Conservation (phyloP, 2,113 vertebrate species). For the Nothobranchius kuhntae region DNA sequence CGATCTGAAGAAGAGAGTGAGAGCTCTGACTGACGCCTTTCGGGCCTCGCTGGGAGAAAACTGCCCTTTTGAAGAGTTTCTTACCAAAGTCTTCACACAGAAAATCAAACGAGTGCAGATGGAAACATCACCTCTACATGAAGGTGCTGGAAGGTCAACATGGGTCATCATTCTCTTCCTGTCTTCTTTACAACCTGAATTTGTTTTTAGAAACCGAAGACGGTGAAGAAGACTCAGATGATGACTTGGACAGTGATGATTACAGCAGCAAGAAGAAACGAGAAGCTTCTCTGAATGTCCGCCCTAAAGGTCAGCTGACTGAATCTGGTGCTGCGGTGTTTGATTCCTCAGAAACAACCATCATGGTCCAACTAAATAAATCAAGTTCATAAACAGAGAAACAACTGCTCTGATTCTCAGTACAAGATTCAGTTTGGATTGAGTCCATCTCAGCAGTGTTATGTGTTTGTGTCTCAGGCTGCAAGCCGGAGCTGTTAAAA, state of each 20-base stretch:
- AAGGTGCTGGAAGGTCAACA: conserved; percentile 48
- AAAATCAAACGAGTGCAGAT: conserved; percentile 79
- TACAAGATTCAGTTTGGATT: no score
- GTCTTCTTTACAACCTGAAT: not conserved
- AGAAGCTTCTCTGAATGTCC: conserved; percentile 76
- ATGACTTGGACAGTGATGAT: conserved; percentile 67
- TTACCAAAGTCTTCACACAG: conserved; percentile 87
- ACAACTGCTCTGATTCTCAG: no score
- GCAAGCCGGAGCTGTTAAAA: conserved; percentile 81
- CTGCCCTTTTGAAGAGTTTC: conserved; percentile 85
- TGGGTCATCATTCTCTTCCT: conserved; percentile 1
- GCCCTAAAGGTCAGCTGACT: conserved; percentile 78
- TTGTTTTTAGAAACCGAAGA: conserved; percentile 78
- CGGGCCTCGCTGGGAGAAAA: conserved; percentile 84
- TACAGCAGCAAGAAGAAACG: conserved; percentile 76
- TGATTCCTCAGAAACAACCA: no score
- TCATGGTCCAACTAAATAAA: no score
- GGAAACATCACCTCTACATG: conserved; percentile 60
- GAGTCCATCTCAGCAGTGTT: no score
- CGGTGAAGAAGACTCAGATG: conserved; percentile 81
- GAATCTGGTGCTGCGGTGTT: no score
- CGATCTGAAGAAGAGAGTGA: conserved; percentile 84
- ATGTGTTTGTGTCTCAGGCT: conserved; percentile 73
- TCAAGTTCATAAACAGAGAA: no score
- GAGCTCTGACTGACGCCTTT: conserved; percentile 79